phyloP scores from a whole-genome alignment of 2,113 vertebrate species.

The Pleuronectes platessa region DNA sequence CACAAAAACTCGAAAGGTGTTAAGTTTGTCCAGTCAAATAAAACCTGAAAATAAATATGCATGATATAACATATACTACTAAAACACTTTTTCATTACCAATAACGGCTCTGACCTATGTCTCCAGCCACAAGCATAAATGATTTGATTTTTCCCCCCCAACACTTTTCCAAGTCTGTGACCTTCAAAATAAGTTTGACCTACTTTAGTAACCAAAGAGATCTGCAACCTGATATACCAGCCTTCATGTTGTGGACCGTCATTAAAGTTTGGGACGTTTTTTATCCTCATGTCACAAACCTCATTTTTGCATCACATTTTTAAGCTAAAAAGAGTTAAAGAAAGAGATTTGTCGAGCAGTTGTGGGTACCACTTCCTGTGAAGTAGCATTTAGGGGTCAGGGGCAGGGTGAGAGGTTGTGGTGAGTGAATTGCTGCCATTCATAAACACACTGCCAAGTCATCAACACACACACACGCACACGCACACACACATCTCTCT shows the following conservation, averaged over 20 bases:
- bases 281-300: too few relatives aligned
- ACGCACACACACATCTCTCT: not conserved
- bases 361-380: slow-evolving; percentile 23
- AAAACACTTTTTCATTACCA: not conserved
- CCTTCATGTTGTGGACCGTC: not conserved
- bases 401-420: not conserved
- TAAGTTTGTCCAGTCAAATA: too few relatives aligned
- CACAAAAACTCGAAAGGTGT: too few relatives aligned
- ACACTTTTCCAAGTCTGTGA: not conserved
- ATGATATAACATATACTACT: too few relatives aligned
- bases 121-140: slow-evolving; percentile 12
- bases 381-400: not conserved
- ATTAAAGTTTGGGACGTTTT: not conserved
- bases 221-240: not conserved
- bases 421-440: slow-evolving; percentile 16
- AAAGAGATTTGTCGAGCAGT: not conserved
- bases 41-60: too few relatives aligned
- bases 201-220: not conserved
- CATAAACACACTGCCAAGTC: slow-evolving; percentile 6
- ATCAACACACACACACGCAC: too few relatives aligned
- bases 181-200: slow-evolving; percentile 19
- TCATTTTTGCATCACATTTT: too few relatives aligned
- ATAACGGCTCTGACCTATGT: slow-evolving; percentile 29
- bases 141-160: slow-evolving; percentile 2
- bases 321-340: not conserved